Percentiles rank a stretch among this genome's conserved stretches.
phyloP scores from a whole-genome alignment of 2,113 vertebrate species.

The Pagrus major region DNA sequence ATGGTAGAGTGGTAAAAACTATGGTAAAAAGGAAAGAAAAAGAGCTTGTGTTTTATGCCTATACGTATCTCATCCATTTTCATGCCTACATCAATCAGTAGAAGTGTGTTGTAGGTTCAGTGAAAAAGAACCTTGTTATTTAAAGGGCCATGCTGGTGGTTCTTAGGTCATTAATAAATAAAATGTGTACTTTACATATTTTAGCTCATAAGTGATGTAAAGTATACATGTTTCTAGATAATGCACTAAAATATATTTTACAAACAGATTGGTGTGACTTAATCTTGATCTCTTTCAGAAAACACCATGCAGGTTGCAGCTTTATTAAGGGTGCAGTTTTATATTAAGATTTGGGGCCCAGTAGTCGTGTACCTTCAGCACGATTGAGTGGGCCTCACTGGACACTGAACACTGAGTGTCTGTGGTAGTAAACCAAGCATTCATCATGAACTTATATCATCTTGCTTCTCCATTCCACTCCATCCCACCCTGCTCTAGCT shows the following conservation, averaged over 20 bases:
- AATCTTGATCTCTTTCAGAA: neutral
- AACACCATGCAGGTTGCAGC: neutral
- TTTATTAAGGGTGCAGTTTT: neutral
- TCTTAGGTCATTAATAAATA: neutral
- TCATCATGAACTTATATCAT: constrained; percentile 43
- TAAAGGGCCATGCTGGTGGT: neutral
- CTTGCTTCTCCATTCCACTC: constrained; percentile 69
- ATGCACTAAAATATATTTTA: neutral
- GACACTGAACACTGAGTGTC: neutral
- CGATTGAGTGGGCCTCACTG: neutral
- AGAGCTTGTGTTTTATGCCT: neutral
- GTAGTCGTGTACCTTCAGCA: neutral
- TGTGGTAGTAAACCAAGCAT: neutral
- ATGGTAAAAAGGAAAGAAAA: neutral
- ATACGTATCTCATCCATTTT: constrained; percentile 47
- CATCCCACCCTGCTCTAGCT: constrained; percentile 53
- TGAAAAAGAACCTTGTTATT: neutral
- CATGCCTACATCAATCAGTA: constrained; percentile 26
- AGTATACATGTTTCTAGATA: neutral
- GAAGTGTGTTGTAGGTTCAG: neutral
- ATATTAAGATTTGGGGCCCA: neutral
- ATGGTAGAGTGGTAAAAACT: constrained; percentile 16
- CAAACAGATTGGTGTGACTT: neutral
- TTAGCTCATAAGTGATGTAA: neutral
- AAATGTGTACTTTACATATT: neutral